Percentiles rank a stretch among this genome's conserved stretches.
Evolutionary conservation across 1,140 invertebrate genomes (phyloP).

Genomic region (Danaus melanippus): DNA sequence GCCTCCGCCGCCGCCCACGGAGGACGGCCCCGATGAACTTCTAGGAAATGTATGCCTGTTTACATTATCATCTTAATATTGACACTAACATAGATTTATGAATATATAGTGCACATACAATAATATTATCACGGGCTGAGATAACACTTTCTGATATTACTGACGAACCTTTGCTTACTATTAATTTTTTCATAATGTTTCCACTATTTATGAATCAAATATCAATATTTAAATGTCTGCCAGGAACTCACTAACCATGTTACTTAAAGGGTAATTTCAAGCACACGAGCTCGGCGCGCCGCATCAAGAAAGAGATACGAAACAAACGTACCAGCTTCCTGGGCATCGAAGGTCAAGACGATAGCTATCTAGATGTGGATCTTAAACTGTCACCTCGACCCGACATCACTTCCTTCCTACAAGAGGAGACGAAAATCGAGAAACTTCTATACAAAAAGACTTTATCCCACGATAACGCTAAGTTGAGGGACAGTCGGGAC

Average conservation of each 20-base stretch:
- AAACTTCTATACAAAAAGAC: conserved; percentile 79
- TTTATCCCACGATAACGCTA: conserved; percentile 71
- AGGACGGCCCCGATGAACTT: conserved; percentile 63
- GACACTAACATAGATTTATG: no score
- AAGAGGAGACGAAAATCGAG: conserved; percentile 84
- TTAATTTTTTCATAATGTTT: no score
- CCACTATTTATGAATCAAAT: no score
- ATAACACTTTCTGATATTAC: no score
- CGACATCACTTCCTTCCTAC: conserved; percentile 83
- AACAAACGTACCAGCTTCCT: conserved; percentile 89
- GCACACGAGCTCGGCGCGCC: conserved; percentile 85
- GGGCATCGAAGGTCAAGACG: conserved; percentile 84
- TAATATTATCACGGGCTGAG: no score
- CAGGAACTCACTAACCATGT: no score
- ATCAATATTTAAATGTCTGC: no score
- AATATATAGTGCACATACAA: no score
- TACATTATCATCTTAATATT: no score
- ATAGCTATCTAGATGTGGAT: conserved; percentile 77
- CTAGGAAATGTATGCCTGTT: conserved; percentile 53
- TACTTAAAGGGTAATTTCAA: conserved; percentile 73
- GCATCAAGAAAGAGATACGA: conserved; percentile 88
- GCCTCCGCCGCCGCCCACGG: conserved; percentile 86
- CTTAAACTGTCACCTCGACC: conserved; percentile 81
- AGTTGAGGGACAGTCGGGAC: conserved; percentile 78
- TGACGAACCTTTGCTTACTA: no score